phyloP scores from a whole-genome alignment of 2,113 vertebrate genomes.

The Oreochromis niloticus region DNA sequence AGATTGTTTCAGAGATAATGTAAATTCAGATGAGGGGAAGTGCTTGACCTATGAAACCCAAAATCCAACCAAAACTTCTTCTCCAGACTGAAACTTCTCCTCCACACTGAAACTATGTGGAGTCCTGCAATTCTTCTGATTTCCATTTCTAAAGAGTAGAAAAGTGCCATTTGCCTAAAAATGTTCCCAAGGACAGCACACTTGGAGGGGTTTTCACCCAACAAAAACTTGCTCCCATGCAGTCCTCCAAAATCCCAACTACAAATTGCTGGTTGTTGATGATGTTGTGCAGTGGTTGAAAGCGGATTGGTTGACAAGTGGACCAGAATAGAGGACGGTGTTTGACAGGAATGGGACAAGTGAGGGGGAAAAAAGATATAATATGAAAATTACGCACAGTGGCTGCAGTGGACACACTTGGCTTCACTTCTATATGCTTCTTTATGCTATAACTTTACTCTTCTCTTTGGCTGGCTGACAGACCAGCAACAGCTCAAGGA shows the following conservation, averaged over 20 bases:
- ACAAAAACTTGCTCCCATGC: not conserved
- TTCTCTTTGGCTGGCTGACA: not conserved
- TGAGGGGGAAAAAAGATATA: not conserved
- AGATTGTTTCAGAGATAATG: not conserved
- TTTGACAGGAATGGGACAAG: not conserved
- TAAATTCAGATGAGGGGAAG: not conserved
- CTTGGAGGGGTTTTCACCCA: not conserved
- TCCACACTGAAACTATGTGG: not conserved
- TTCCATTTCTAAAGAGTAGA: not conserved
- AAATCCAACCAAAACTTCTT: not conserved
- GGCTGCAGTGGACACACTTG: not conserved
- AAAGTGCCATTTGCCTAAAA: not conserved
- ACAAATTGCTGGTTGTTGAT: not conserved
- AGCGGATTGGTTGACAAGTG: not conserved
- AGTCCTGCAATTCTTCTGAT: not conserved
- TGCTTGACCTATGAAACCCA: not conserved
- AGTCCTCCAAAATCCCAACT: not conserved
- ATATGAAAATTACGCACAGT: not conserved
- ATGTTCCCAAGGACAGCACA: fast-evolving
- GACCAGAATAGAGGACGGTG: not conserved
- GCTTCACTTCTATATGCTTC: not conserved
- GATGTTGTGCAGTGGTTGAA: not conserved
- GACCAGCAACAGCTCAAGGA: not conserved
- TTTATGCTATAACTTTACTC: not conserved
- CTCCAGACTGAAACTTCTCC: not conserved